These are phyloP conservation scores for Eleginops maclovinus DNA, from an alignment of 2,113 vertebrate species.

Conservation along the genomic window DNA sequence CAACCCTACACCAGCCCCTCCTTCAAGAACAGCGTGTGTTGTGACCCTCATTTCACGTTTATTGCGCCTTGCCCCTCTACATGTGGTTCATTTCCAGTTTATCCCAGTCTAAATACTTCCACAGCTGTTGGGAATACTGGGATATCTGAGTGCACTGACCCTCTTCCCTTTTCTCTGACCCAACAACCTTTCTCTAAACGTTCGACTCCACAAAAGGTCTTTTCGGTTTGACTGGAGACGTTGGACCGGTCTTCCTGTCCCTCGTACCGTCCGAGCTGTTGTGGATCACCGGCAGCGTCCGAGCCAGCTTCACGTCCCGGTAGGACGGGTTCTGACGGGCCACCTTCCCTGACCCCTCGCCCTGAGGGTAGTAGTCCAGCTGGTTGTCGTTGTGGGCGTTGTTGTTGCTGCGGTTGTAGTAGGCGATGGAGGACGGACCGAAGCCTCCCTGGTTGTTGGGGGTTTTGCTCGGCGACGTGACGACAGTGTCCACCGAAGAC, in stretches of 20 bases:
- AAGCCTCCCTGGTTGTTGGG: slow-evolving; percentile 44
- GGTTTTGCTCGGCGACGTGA: slow-evolving; percentile 89
- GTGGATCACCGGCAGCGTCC: slow-evolving; percentile 93
- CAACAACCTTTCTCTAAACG: slow-evolving; percentile 82
- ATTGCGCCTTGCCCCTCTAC: slow-evolving; percentile 13
- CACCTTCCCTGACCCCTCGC: slow-evolving; percentile 88
- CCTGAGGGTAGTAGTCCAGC: slow-evolving; percentile 73
- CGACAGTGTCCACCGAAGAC: slow-evolving; percentile 95
- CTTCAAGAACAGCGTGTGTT: neutral
- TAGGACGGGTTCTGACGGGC: slow-evolving; percentile 90
- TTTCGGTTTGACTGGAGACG: slow-evolving; percentile 99
- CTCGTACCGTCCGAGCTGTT: slow-evolving; percentile 92
- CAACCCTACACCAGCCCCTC: neutral
- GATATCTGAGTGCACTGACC: neutral
- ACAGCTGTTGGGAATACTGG: neutral
- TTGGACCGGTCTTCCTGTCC: slow-evolving; percentile 89
- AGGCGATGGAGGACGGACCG: slow-evolving; percentile 91
- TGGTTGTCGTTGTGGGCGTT: slow-evolving; percentile 97
- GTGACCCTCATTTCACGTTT: neutral
- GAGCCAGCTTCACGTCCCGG: slow-evolving; percentile 92
- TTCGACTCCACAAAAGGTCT: slow-evolving; percentile 99
- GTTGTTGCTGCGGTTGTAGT: slow-evolving; percentile 99
- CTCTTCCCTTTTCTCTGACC: neutral
- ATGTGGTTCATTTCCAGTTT: slow-evolving; percentile 6
- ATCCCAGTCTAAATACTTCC: neutral